phyloP scores from a whole-genome alignment of 2,113 vertebrate species.

The Gambusia holbrooki region DNA sequence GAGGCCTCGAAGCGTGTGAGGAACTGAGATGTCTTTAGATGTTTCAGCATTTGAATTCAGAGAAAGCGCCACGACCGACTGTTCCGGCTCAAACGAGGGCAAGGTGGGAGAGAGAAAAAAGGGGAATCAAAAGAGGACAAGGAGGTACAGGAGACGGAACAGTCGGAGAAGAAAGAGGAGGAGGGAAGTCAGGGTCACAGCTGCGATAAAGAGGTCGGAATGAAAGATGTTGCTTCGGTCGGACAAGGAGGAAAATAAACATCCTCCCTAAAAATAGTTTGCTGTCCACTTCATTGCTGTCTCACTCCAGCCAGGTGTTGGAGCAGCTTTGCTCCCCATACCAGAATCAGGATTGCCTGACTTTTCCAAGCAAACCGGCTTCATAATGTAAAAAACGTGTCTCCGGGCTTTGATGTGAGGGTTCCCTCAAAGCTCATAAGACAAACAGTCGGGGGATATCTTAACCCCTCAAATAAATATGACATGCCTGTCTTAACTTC shows the following conservation, averaged over 20 bases:
- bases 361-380: conserved; percentile 10
- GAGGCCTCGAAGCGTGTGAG: not conserved
- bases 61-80: not conserved
- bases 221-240: conserved; percentile 69
- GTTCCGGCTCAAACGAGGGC: conserved; percentile 13
- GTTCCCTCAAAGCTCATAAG: conserved; percentile 28
- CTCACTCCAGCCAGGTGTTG: conserved; percentile 61
- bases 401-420: conserved; percentile 1
- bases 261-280: conserved; percentile 70
- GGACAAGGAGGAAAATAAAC: conserved; percentile 59
- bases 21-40: not conserved
- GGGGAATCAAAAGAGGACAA: conserved; percentile 46
- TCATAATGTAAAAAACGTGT: conserved; percentile 30
- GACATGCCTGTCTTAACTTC: conserved; percentile 46
- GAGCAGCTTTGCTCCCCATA: conserved; percentile 28
- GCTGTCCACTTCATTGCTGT: conserved; percentile 44
- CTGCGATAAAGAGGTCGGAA: conserved; percentile 72
- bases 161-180: conserved; percentile 25
- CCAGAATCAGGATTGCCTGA: conserved; percentile 28
- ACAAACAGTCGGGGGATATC: conserved; percentile 47
- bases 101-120: conserved; percentile 40
- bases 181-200: conserved; percentile 68
- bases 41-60: not conserved
- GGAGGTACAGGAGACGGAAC: conserved; percentile 54
- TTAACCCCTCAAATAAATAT: conserved; percentile 64